Evolutionary conservation across 2,888 invertebrate species (phyloP).

Genomic region (Lasius platythorax): DNA sequence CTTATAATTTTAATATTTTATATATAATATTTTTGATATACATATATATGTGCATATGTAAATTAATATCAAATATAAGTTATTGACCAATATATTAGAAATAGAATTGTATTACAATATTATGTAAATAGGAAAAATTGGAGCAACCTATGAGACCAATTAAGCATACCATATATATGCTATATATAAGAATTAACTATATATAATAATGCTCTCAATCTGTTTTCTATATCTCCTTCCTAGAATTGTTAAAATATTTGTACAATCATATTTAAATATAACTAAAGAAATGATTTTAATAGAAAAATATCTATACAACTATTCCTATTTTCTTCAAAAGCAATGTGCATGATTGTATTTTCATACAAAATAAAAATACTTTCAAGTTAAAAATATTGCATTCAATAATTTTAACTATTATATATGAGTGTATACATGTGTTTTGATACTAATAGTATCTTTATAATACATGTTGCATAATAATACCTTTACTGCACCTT

Average conservation of each 20-base stretch:
- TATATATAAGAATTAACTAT: neutral
- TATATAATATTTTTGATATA: no score
- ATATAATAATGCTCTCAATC: constrained; percentile 12
- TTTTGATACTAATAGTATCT: neutral
- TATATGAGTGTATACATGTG: neutral
- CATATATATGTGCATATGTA: no score
- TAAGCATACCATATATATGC: neutral
- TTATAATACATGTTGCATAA: neutral
- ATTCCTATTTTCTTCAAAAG: neutral
- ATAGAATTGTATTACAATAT: neutral
- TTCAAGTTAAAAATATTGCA: neutral
- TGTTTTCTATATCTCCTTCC: neutral
- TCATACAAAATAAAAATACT: neutral
- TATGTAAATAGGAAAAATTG: neutral
- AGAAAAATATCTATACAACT: neutral
- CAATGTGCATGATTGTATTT: neutral
- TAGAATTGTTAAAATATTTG: neutral
- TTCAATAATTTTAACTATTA: neutral
- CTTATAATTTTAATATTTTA: no score
- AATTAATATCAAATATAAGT: no score
- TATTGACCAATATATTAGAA: no score
- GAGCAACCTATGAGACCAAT: neutral
- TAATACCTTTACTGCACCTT: constrained; percentile 1
- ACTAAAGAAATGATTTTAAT: neutral
- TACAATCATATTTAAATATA: neutral